These are phyloP conservation scores for Xyliphius kryptos DNA, from an alignment of 2,113 vertebrate genomes.

Conservation along the genomic window DNA sequence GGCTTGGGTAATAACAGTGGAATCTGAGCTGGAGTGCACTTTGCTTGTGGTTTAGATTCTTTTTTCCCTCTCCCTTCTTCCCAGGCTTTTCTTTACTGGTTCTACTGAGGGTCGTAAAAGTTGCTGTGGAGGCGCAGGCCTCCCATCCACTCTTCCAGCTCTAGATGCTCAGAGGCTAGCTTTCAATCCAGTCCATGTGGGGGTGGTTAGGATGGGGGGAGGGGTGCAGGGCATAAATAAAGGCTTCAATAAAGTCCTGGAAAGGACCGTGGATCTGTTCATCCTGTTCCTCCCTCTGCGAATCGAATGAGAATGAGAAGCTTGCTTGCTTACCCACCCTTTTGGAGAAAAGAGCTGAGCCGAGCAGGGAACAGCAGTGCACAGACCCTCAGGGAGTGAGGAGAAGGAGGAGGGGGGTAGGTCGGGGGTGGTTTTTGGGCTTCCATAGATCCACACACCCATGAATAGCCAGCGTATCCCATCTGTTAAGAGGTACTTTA, in stretches of 20 bases:
- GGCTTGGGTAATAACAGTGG: conserved; percentile 24
- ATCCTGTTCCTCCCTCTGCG: conserved; percentile 25
- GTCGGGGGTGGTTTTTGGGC: conserved; percentile 21
- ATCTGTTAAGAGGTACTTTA: conserved; percentile 59
- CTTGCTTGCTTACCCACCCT: conserved; percentile 37
- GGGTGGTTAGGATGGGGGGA: conserved; percentile 31
- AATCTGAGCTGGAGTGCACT: conserved; percentile 34
- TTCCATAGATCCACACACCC: conserved; percentile 20
- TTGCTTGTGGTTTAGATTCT: conserved; percentile 23
- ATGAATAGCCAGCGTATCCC: conserved; percentile 41
- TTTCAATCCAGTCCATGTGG: conserved; percentile 61
- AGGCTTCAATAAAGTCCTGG: conserved; percentile 35
- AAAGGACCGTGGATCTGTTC: conserved; percentile 32
- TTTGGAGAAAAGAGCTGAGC: conserved; percentile 41
- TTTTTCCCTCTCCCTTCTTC: conserved; percentile 35
- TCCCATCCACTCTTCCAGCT: conserved; percentile 61
- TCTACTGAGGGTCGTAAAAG: conserved; percentile 68
- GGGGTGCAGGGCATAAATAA: conserved; percentile 38
- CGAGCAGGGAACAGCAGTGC: conserved; percentile 41
- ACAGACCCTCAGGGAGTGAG: conserved; percentile 23
- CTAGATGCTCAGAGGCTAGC: conserved; percentile 56
- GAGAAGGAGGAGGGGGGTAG: conserved; percentile 3
- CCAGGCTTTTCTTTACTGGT: conserved; percentile 56
- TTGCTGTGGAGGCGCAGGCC: conserved; percentile 57
- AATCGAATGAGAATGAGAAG: conserved; percentile 39